Evolutionary conservation across 2,797 vertebrate genomes (phyloP).

Genomic region (Acanthurus tractus): DNA sequence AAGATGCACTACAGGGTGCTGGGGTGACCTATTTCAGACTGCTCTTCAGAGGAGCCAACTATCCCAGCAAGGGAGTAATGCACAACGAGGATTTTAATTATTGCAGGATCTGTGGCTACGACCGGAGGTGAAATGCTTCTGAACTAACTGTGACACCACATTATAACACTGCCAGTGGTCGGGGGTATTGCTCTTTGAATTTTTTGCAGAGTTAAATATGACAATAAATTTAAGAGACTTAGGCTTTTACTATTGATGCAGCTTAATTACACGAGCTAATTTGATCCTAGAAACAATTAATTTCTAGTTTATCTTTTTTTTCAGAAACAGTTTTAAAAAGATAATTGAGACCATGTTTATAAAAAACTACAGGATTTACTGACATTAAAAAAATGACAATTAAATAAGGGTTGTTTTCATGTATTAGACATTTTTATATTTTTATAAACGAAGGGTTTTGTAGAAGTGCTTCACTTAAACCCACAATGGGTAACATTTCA

Average conservation of each 20-base stretch:
- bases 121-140: constrained; percentile 82
- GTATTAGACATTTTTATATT: constrained; percentile 4
- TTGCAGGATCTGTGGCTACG: constrained; percentile 76
- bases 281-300: constrained; percentile 14
- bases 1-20: constrained; percentile 87
- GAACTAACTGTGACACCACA: constrained; percentile 78
- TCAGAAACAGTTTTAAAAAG: background rate
- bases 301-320: constrained; percentile 1
- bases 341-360: constrained; percentile 12
- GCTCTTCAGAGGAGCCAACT: constrained; percentile 83
- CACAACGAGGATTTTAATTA: constrained; percentile 86
- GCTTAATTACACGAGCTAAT: constrained; percentile 36
- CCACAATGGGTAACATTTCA: too few species aligned
- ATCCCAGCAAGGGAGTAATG: constrained; percentile 82
- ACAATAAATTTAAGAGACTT: constrained; percentile 34
- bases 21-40: constrained; percentile 88
- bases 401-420: background rate
- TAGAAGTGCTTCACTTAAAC: too few species aligned
- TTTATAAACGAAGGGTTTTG: too few species aligned
- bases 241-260: constrained; percentile 17
- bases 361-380: background rate
- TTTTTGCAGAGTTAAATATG: constrained; percentile 40
- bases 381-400: constrained; percentile 3
- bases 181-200: constrained; percentile 51
- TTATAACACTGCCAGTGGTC: constrained; percentile 72